Evolutionary conservation across 1,140 invertebrate genomes (phyloP).

Genomic region (Leptinotarsa lineolata): DNA sequence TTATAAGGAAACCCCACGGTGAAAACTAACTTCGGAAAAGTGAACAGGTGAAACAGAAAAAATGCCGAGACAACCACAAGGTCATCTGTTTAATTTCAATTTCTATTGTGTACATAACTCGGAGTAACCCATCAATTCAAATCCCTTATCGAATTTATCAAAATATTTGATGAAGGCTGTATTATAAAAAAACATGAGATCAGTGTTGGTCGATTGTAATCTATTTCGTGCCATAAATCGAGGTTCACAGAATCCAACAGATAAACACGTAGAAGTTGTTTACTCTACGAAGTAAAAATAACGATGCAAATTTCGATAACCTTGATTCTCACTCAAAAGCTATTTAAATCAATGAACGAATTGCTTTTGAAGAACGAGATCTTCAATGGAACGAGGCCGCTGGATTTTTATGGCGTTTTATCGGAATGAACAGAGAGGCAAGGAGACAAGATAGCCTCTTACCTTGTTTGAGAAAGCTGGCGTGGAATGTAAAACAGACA

Average conservation of each 20-base stretch:
- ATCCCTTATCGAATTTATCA: neutral
- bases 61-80: too few species aligned
- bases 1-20: too few species aligned
- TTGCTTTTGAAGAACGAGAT: neutral
- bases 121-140: neutral
- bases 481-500: neutral
- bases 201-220: neutral
- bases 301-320: slow-evolving; percentile 6
- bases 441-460: too few species aligned
- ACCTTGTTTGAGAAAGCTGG: too few species aligned
- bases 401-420: neutral
- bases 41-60: too few species aligned
- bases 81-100: too few species aligned
- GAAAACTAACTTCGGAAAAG: too few species aligned
- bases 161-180: neutral
- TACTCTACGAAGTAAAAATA: slow-evolving; percentile 3
- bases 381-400: neutral
- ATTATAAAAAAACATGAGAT: slow-evolving; percentile 1
- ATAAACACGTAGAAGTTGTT: neutral
- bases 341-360: slow-evolving; percentile 3
- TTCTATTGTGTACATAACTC: neutral
- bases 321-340: neutral
- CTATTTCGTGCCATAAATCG: neutral
- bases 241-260: neutral
- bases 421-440: neutral